Conservation (phyloP, 2,888 invertebrate species). For the Drosophila bunnanda region DNA sequence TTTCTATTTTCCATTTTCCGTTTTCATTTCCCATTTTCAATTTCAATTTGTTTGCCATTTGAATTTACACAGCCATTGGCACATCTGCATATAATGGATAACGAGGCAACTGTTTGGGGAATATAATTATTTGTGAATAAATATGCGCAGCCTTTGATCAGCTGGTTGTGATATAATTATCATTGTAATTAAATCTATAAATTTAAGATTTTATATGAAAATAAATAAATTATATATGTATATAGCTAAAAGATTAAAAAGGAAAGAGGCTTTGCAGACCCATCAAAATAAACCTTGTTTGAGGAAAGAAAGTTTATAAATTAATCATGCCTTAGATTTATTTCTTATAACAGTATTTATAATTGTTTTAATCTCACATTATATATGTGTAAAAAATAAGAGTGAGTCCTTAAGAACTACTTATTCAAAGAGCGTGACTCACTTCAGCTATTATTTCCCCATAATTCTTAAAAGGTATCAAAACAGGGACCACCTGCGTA, state of each 20-base stretch:
- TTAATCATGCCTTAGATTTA: neutral
- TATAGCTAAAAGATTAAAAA: neutral
- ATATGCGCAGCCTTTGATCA: conserved; percentile 13
- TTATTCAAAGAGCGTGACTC: conserved; percentile 8
- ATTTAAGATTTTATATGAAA: neutral
- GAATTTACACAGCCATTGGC: conserved; percentile 36
- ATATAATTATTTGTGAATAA: conserved; percentile 9
- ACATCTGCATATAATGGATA: conserved; percentile 36
- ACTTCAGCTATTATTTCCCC: conserved; percentile 11
- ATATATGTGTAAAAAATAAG: neutral
- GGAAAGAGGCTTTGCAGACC: too few relatives aligned
- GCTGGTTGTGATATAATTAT: neutral
- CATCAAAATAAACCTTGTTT: neutral
- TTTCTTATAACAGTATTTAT: neutral
- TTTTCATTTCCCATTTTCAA: conserved; percentile 7
- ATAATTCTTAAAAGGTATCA: conserved; percentile 6
- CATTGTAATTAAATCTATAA: too few relatives aligned
- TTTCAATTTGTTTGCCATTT: conserved; percentile 41
- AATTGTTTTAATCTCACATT: neutral
- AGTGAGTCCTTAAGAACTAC: neutral
- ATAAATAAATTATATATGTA: neutral
- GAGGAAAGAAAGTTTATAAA: neutral
- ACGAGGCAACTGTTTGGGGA: neutral
- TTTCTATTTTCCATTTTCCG: conserved; percentile 19
- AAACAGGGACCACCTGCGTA: conserved; percentile 25